Base-by-base conservation (phyloP, 2,797 vertebrate species). In the Poecilia gillii region DNA sequence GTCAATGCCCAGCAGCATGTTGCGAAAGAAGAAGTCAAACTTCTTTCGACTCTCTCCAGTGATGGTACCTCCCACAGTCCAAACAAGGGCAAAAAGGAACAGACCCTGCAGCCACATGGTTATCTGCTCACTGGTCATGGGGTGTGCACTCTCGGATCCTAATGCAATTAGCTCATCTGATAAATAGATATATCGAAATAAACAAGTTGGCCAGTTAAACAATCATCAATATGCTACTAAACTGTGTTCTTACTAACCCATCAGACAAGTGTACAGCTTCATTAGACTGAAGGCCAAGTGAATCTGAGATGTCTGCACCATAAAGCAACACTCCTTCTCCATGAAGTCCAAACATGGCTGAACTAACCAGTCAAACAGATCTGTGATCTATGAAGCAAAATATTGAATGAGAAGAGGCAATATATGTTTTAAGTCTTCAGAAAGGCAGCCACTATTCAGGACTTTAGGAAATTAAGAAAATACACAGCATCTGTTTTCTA, bases 41-140 rank as follows among this genome's bases (percentile, higher is more conserved):
- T 96, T 99, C 83, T 95, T 97, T 62, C 97, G 96, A 91, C 97
- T 96, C 41, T 96, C 95, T 6, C 94, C 94, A 0, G 96, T 96
- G 33, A 99, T 96, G 77, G 97, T 97, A 79, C 96, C 96, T 0
- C 97, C 97, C 73, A 99, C 78, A 0, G 96, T 96, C 98, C 98
- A 99, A 45, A 99, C 97, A 81, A 97, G 87, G 4, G 97, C 93
- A 41, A 99, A 99, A n/a, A 99, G 93, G 86, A 99, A 98, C 5
- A 98, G 92, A 13, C 95, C 94, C 89, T 98, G 97, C 23, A 99
- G 95, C 98, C 97, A 99, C 68, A 95, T 92, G 71, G 93, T 95
- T 77, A 97, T 94, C 73, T 98, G 97, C 83, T 97, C 96, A 84
- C 91, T 96, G 74, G 97, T 94, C 93, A 96, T 87, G n/a, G 75